phyloP scores from a whole-genome alignment of 2,888 invertebrate species.

The Piscicola geometra region DNA sequence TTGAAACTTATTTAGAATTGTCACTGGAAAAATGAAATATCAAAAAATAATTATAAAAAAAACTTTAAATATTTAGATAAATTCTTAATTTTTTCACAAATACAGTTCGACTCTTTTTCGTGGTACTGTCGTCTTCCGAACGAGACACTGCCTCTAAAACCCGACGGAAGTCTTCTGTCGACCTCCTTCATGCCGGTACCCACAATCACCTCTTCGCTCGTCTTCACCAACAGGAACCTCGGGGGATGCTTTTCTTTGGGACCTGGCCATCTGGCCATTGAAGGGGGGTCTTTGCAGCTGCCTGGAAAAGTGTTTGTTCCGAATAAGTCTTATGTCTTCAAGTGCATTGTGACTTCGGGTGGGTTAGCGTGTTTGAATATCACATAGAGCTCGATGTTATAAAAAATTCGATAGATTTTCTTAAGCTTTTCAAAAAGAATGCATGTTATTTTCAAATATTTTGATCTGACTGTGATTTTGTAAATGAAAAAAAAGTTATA shows the following conservation, averaged over 20 bases:
- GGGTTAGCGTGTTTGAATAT: no score
- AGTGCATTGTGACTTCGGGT: background rate
- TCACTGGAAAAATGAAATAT: no score
- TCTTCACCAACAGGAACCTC: background rate
- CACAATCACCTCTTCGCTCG: background rate
- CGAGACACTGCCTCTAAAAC: background rate
- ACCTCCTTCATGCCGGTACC: background rate
- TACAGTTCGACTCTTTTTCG: background rate
- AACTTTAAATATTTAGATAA: no score
- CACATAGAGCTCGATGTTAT: no score
- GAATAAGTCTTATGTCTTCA: slow-evolving; percentile 1
- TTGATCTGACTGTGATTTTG: no score
- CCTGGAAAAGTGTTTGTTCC: background rate
- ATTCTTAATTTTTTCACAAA: background rate
- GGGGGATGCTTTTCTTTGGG: slow-evolving; percentile 4
- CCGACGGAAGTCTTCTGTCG: background rate
- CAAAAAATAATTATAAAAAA: background rate
- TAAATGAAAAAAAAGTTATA: no score
- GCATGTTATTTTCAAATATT: no score
- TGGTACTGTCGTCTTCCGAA: background rate
- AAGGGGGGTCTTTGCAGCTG: background rate
- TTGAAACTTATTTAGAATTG: no score
- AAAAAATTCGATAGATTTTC: no score
- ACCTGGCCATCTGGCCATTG: background rate
- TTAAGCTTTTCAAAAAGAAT: no score